Conservation (phyloP, 2,113 vertebrate genomes). For the Thinocorus orbignyianus region DNA sequence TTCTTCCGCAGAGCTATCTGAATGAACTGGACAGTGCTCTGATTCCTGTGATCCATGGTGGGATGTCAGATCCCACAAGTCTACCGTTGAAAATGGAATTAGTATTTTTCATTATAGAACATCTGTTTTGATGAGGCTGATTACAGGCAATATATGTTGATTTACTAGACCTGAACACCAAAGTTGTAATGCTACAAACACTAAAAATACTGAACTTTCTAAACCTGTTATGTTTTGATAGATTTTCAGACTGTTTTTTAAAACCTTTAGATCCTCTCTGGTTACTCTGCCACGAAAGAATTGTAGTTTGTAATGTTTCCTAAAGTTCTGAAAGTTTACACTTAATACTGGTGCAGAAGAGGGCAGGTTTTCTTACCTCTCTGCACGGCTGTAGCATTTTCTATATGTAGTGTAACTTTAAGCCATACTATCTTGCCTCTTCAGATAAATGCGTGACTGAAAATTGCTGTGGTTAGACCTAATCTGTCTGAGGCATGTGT, state of each 20-base stretch:
- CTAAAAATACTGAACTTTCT: conserved; percentile 52
- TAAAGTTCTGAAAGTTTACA: conserved; percentile 65
- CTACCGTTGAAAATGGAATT: conserved; percentile 90
- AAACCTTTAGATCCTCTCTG: background rate
- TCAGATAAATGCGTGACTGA: background rate
- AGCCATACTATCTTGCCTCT: conserved; percentile 53
- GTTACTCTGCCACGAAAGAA: background rate
- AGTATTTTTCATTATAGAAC: conserved; percentile 88
- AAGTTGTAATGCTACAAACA: conserved; percentile 55
- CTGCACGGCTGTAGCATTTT: conserved; percentile 38
- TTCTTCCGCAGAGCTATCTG: conserved; percentile 91
- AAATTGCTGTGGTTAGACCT: background rate
- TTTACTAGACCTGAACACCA: conserved; percentile 48
- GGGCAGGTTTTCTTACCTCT: conserved; percentile 7
- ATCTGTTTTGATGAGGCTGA: conserved; percentile 65
- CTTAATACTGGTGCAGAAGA: conserved; percentile 37
- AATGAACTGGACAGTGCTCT: conserved; percentile 90
- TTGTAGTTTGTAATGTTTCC: background rate
- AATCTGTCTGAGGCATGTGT: background rate
- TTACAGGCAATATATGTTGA: background rate
- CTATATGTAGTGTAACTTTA: conserved; percentile 2
- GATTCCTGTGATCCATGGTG: conserved; percentile 90
- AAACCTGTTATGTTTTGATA: conserved; percentile 26
- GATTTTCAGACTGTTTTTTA: conserved; percentile 22
- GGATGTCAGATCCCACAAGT: conserved; percentile 77